These are phyloP conservation scores for Allobates femoralis DNA, from an alignment of 2,797 vertebrate species.

Conservation along the genomic window DNA sequence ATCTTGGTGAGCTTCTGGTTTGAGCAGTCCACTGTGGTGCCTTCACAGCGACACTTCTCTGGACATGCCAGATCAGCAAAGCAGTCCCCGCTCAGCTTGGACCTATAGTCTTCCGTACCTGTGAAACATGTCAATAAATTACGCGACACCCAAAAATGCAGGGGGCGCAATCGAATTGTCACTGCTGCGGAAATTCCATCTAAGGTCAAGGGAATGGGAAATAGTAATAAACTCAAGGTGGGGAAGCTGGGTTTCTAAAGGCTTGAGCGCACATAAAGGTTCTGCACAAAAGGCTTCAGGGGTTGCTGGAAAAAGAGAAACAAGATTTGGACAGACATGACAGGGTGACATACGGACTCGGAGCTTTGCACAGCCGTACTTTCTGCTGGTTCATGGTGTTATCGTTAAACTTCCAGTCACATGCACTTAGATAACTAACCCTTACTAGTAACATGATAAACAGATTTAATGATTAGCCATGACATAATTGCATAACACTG, in stretches of 20 bases:
- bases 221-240: neutral
- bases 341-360: constrained; percentile 74
- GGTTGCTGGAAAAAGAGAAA: constrained; percentile 73
- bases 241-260: constrained; percentile 21
- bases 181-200: constrained; percentile 7
- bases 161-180: neutral
- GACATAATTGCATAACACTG: neutral
- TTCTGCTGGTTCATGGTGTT: constrained; percentile 74
- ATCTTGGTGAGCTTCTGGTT: constrained; percentile 96
- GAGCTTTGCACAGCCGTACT: constrained; percentile 85
- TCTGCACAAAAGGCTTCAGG: constrained; percentile 75
- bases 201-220: neutral
- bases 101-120: constrained; percentile 98
- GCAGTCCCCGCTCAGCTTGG: constrained; percentile 95
- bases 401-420: neutral
- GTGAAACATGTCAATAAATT: constrained; percentile 74
- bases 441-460: neutral
- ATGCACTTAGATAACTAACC: neutral
- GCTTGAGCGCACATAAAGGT: constrained; percentile 64
- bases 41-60: constrained; percentile 96
- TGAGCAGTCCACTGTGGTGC: constrained; percentile 96
- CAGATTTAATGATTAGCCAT: constrained; percentile 20
- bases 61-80: constrained; percentile 96
- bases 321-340: constrained; percentile 74
- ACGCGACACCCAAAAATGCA: constrained; percentile 49